These are phyloP conservation scores for Dicyrtomina minuta DNA, from an alignment of 2,888 invertebrate species.

Conservation along the genomic window DNA sequence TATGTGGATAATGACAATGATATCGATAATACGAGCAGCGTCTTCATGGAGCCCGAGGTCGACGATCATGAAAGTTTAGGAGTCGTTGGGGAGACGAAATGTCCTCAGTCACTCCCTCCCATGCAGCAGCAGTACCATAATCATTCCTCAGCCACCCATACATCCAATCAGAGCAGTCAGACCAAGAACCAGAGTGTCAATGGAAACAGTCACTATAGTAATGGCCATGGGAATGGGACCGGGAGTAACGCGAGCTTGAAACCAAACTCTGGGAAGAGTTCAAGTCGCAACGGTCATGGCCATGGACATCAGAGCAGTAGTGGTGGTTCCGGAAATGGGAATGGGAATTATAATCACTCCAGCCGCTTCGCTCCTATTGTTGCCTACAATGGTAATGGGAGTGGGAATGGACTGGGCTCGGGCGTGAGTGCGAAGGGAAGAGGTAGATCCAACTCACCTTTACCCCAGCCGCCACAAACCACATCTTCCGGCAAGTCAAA, in stretches of 20 bases:
- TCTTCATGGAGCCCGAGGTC: conserved; percentile 18
- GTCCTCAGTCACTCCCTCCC: neutral
- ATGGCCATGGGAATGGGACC: neutral
- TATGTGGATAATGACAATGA: conserved; percentile 28
- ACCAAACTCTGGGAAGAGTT: neutral
- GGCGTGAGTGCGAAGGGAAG: conserved; percentile 6
- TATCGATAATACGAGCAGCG: conserved; percentile 31
- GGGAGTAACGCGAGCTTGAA: too few relatives aligned
- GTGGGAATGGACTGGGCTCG: neutral
- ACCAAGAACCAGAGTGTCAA: neutral
- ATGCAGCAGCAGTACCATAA: conserved; percentile 6
- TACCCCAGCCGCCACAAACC: conserved; percentile 13
- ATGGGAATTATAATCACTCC: conserved; percentile 18
- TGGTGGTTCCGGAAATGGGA: neutral
- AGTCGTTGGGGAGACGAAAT: neutral
- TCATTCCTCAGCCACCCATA: too few relatives aligned
- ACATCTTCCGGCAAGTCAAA: neutral
- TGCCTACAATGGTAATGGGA: conserved; percentile 17
- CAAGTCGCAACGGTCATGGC: neutral
- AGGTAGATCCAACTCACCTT: conserved; percentile 14
- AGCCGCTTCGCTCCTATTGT: conserved; percentile 24
- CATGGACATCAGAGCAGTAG: too few relatives aligned
- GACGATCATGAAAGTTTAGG: neutral
- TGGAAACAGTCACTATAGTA: neutral
- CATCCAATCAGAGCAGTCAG: too few relatives aligned